Conservation (phyloP, 1,140 invertebrate genomes). For the Zelostemma sp. region DNA sequence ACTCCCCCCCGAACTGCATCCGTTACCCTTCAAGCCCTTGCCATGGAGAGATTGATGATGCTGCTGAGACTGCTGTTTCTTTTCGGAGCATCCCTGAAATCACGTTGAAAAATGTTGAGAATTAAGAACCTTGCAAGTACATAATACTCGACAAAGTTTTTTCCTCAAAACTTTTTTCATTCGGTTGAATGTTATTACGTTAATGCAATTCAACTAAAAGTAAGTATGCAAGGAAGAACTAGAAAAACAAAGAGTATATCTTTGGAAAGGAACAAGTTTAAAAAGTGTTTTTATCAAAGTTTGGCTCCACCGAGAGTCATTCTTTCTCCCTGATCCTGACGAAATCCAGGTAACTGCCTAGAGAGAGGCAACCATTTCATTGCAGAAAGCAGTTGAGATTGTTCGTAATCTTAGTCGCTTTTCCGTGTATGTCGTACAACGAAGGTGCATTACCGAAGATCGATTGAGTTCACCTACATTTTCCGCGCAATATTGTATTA, state of each 20-base stretch:
- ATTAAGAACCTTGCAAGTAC: too few species aligned
- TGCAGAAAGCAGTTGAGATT: constrained; percentile 3
- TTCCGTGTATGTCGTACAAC: constrained; percentile 14
- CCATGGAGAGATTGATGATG: constrained; percentile 48
- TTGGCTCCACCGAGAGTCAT: constrained; percentile 4
- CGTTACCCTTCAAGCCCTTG: constrained; percentile 46
- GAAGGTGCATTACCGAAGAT: constrained; percentile 27
- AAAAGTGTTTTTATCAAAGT: neutral
- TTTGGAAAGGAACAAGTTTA: too few species aligned
- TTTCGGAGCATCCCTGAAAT: constrained; percentile 59
- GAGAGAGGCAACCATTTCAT: constrained; percentile 8
- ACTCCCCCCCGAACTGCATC: constrained; percentile 41
- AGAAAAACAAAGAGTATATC: too few species aligned
- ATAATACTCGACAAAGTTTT: neutral
- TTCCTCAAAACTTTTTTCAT: too few species aligned
- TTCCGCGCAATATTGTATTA: constrained; percentile 34
- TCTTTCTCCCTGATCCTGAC: neutral
- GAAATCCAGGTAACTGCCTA: too few species aligned
- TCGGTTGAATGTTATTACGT: too few species aligned
- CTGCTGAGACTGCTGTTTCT: neutral
- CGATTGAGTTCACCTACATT: constrained; percentile 26
- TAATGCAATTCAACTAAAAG: too few species aligned
- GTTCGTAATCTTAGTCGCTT: neutral
- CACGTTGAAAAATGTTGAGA: neutral
- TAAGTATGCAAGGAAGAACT: too few species aligned